Base-by-base conservation (phyloP, 2,113 vertebrate species). In the Panurus biarmicus region DNA sequence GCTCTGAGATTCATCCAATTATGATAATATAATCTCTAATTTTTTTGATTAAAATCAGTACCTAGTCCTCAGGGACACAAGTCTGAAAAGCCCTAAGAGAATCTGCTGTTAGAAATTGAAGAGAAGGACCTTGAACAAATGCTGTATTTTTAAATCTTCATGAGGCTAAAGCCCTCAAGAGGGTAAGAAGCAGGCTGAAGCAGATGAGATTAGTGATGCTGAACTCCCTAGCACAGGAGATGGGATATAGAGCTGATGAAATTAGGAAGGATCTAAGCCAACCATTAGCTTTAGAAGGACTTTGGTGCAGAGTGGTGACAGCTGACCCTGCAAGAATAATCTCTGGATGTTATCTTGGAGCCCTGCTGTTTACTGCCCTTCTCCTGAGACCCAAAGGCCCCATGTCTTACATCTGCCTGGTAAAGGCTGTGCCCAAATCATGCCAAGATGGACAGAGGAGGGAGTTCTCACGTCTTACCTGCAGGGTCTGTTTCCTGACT, bases 71-170 rank as follows among this genome's bases (percentile, higher is more conserved):
- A 54, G 70, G 66, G 87, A 65, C 53, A 35, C 22, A 65, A 91
- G 62, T 61, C 57, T 91, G 77, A 72, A 85, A 85, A 85, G 12
- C 66, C 70, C n/a, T 50, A 31, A 72, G 71, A 89, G 74, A 36
- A 78, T 74, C 61, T 80, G 44, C 76, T 80, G 31, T 62, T 81
- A 78, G 57, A 75, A 94, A 78, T 9, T 42, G 74, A 71, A 78
- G 65, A 89, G 66, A 56, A 81, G 54, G 25, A 51, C 82, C 57
- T 82, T 14, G 14, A 48, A 54, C 38, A 87, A 93, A 79, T 40
- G 28, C 18, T 86, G 87, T 70, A 65, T 93, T 85, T 94, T 95
- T 75, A 89, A 87, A 85, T 71, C 74, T 81, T 75, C 40, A 24
- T 20, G 78, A 85, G 31, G 38, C 40, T 87, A 60, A 78, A 40